A percentile compares a stretch with the other conserved stretches of the same genome.
phyloP scores from a whole-genome alignment of 2,888 invertebrate genomes.

The Teleiodes luculella region DNA sequence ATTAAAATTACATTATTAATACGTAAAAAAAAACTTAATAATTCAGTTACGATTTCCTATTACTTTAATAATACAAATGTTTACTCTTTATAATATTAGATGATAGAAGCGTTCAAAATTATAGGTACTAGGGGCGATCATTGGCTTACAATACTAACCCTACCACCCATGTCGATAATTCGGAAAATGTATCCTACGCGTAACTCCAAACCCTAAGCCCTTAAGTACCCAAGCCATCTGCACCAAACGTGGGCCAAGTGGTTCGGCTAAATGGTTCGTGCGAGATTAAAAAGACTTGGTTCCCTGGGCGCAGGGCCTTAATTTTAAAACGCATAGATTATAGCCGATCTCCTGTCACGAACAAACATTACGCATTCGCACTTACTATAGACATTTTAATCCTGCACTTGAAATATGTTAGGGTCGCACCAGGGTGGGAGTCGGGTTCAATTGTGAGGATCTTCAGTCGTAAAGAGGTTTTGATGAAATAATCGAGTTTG shows the following conservation, averaged over 20 bases:
- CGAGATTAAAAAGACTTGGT: constrained; percentile 56
- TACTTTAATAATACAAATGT: too few species aligned
- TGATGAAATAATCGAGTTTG: background rate
- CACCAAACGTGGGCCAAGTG: constrained; percentile 33
- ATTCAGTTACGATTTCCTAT: too few species aligned
- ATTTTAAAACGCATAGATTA: constrained; percentile 64
- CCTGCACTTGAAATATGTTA: constrained; percentile 75
- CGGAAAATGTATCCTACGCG: constrained; percentile 6
- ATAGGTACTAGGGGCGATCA: too few species aligned
- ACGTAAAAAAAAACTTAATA: too few species aligned
- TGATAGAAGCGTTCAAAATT: too few species aligned
- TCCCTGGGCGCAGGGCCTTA: constrained; percentile 47
- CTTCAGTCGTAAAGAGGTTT: background rate
- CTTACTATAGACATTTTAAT: constrained; percentile 66
- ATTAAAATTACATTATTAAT: too few species aligned
- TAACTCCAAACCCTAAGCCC: constrained; percentile 12
- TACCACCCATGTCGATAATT: background rate
- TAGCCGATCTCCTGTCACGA: constrained; percentile 65
- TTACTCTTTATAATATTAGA: too few species aligned
- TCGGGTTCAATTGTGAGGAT: background rate
- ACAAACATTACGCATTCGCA: constrained; percentile 69
- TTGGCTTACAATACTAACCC: background rate
- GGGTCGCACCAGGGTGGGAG: constrained; percentile 29
- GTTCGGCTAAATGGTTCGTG: constrained; percentile 46
- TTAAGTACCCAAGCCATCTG: constrained; percentile 36